A percentile compares a stretch with the other conserved stretches of the same genome.
These are phyloP conservation scores for Spondyliosoma cantharus DNA, from an alignment of 2,797 vertebrate species.

Conservation along the genomic window DNA sequence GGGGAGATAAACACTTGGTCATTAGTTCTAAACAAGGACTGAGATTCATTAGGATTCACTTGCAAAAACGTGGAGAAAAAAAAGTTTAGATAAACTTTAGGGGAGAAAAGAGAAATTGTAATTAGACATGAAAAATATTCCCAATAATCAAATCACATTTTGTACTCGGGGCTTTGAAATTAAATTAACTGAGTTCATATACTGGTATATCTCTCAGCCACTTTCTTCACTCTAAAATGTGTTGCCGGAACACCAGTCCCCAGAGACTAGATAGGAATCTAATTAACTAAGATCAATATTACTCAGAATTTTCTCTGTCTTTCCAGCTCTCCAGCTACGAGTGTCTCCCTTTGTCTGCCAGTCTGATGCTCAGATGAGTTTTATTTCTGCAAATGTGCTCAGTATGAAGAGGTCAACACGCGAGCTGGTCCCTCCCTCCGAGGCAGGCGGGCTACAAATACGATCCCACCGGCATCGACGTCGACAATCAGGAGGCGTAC, in stretches of 20 bases:
- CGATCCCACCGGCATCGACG: not conserved
- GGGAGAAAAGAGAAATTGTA: conserved; percentile 80
- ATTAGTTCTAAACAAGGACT: conserved; percentile 70
- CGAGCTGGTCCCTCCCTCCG: conserved; percentile 24
- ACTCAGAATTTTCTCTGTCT: conserved; percentile 82
- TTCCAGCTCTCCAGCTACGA: conserved; percentile 71
- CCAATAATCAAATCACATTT: conserved; percentile 85
- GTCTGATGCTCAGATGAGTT: conserved; percentile 63
- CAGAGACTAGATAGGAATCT: conserved; percentile 82
- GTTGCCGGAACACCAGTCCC: conserved; percentile 82
- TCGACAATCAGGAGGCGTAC: not conserved
- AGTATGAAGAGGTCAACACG: conserved; percentile 58
- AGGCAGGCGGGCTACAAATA: conserved; percentile 1
- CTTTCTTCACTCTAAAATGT: conserved; percentile 81
- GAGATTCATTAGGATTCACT: conserved; percentile 74
- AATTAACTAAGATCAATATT: conserved; percentile 87
- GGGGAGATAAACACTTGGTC: conserved; percentile 63
- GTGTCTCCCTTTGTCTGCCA: conserved; percentile 73
- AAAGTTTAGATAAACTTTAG: conserved; percentile 80
- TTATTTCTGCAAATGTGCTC: conserved; percentile 67
- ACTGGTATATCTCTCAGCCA: conserved; percentile 82
- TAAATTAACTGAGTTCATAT: conserved; percentile 85
- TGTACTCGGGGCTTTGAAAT: conserved; percentile 83
- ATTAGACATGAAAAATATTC: conserved; percentile 85
- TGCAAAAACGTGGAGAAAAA: conserved; percentile 38